Evolutionary conservation across 2,888 invertebrate genomes (phyloP).

Genomic region (Pelosia muscerda): DNA sequence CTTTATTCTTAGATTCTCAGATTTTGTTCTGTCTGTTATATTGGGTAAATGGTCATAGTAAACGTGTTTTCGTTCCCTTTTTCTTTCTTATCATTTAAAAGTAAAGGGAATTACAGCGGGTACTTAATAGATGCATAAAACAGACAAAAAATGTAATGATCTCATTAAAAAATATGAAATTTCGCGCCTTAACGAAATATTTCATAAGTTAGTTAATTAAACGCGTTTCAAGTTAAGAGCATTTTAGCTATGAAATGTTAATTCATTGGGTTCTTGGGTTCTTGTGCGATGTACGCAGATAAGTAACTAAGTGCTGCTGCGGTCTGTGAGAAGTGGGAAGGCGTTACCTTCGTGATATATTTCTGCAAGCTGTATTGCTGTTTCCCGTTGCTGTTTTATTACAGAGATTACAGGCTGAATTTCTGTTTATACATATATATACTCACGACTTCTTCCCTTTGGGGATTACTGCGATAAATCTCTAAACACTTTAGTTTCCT

Average conservation of each 20-base stretch:
- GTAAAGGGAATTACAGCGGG: background rate
- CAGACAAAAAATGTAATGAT: slow-evolving; percentile 18
- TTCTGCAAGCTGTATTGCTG: slow-evolving; percentile 15
- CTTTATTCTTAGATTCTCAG: no score
- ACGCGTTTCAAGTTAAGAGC: slow-evolving; percentile 37
- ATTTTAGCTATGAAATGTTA: slow-evolving; percentile 45
- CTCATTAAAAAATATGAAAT: slow-evolving; percentile 31
- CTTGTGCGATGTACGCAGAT: slow-evolving; percentile 32
- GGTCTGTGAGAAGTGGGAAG: slow-evolving; percentile 28
- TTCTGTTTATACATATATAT: background rate
- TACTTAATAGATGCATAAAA: background rate
- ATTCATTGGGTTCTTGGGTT: slow-evolving; percentile 29
- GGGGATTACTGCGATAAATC: no score
- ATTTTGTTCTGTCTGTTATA: no score
- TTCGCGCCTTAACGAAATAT: slow-evolving; percentile 24
- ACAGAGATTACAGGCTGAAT: background rate
- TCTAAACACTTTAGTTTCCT: no score
- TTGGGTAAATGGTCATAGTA: background rate
- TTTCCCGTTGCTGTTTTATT: slow-evolving; percentile 10
- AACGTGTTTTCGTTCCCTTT: background rate
- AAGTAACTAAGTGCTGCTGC: slow-evolving; percentile 29
- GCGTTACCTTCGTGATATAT: slow-evolving; percentile 26
- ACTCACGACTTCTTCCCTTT: no score
- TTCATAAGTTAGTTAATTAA: slow-evolving; percentile 42
- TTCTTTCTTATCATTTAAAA: background rate